Percentiles rank a stretch among this genome's conserved stretches.
Evolutionary conservation across 2,888 invertebrate genomes (phyloP).

Genomic region (Tenodera sinensis): DNA sequence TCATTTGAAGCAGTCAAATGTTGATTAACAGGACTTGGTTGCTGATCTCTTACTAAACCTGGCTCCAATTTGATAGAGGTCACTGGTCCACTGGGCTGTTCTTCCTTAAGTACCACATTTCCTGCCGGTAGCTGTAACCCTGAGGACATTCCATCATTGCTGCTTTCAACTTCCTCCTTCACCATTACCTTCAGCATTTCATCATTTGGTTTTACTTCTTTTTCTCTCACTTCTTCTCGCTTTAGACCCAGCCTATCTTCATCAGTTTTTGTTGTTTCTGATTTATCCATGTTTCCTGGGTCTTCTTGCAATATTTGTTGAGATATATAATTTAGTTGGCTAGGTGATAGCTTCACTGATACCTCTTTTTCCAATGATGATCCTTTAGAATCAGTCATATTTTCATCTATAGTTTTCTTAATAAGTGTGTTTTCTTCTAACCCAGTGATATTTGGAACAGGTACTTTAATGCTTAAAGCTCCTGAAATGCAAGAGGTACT

Average conservation of each 20-base stretch:
- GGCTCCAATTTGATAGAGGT: slow-evolving; percentile 23
- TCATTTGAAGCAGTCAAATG: neutral
- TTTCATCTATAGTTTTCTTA: slow-evolving; percentile 4
- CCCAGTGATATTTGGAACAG: slow-evolving; percentile 1
- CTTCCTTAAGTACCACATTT: slow-evolving; percentile 5
- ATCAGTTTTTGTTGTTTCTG: slow-evolving; percentile 25
- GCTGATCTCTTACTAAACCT: slow-evolving; percentile 37
- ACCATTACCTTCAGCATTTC: slow-evolving; percentile 25
- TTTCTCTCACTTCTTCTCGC: neutral
- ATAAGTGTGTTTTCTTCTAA: neutral
- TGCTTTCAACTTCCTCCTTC: slow-evolving; percentile 28
- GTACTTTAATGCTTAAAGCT: slow-evolving; percentile 12
- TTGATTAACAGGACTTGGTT: neutral
- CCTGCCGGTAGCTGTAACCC: neutral
- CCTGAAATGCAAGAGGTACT: neutral
- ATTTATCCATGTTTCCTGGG: neutral
- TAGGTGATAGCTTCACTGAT: neutral
- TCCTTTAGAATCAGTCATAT: neutral
- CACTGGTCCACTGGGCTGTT: neutral
- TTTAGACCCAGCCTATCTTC: slow-evolving; percentile 9
- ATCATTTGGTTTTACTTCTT: neutral
- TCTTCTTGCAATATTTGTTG: neutral
- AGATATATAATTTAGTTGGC: neutral
- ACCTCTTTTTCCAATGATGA: neutral
- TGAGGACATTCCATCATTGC: slow-evolving; percentile 21